Evolutionary conservation across 2,888 invertebrate genomes (phyloP), one percentile per base, ranked within the genome.

Genomic region (Melieria omissa): DNA sequence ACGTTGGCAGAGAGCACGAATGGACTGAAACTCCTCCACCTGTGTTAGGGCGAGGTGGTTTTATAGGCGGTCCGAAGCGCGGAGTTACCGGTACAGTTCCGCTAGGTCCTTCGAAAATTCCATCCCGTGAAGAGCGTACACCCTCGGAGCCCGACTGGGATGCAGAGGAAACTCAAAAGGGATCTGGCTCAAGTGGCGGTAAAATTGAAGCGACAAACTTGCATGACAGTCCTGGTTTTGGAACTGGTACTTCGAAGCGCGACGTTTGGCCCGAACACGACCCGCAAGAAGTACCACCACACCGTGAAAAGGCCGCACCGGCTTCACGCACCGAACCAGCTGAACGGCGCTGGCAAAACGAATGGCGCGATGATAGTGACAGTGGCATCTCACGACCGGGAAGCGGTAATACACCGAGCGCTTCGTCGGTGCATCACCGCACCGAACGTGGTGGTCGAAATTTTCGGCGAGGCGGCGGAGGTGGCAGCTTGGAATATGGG

Each of bases 71-170:
- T 0, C 82, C 84, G 8, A 85, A 84, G 66, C 80, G 84, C 4
- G 80, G 78, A n/a, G 66, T 63, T 47, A 75, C 52, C 41, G 45
- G 74, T 9, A 67, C 67, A 6, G 63, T 44, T 64, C 77, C 74
- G 75, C 70, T 47, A 65, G 77, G 64, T 41, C 61, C 55, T 45
- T 72, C 70, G 60, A 60, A 74, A 45, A 52, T 74, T 29, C 55
- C 75, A 8, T 68, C 74, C 46, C 76, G 79, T 4, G 79, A 78
- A 9, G 77, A 81, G 62, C 83, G 84, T 49, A 81, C 86, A 0
- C 78, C 82, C 4, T 85, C 86, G 0, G 86, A 86, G 71, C 85
- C 85, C 0, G 85, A 86, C 65, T 86, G 86, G 85, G 86, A 86
- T 77, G 82, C 83, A 1, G 86, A 85, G 63, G 86, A 86, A 10